Evolutionary conservation across 1,140 invertebrate species (phyloP), one percentile per base, ranked within the genome.

Genomic region (Drosophila auraria): DNA sequence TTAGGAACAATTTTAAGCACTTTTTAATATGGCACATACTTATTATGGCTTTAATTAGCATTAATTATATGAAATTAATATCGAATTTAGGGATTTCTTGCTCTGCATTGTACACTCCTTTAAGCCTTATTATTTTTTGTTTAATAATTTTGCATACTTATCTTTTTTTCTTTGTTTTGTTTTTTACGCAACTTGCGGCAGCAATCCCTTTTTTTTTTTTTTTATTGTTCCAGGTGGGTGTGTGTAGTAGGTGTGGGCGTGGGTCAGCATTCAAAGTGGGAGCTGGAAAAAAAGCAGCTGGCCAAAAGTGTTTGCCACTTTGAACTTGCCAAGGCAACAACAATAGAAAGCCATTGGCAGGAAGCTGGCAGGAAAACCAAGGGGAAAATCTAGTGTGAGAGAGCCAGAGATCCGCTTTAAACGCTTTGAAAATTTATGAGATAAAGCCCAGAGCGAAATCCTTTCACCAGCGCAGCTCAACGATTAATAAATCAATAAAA

Each of bases 401-500:
- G 30, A 23, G 61, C 44, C 6, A 30, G 44, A 68, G 75, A 68
- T 78, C 75, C 54, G 74, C 64, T 84, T 84, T 78, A 87, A 89
- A 79, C 56, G 80, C 60, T 83, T 70, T 61, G 33, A 30, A 78
- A 87, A 87, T 90, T 89, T 90, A 87, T 78, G 84, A 53, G 47
- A 54, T 60, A 72, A 58, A 45, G 83, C 86, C 86, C 54, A 82
- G 56, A 89, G 86, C 86, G 59, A 86, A 89, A 89, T 91, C 86
- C 87, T 89, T 89, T 89, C 86, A 89, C 86, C 86, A 82, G 14
- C 54, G 23, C 61, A 69, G 63, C 30, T 72, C 73, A 89, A 74
- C 82, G 87, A 89, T 89, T 89, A 90, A 90, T 90, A 89, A 89
- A 89, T 89, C 86, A 89, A 89, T 89, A 89, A 89, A 70, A 60